Evolutionary conservation across 2,888 invertebrate genomes (phyloP), one percentile per base, ranked within the genome.

Genomic region (Gerris lacustris): DNA sequence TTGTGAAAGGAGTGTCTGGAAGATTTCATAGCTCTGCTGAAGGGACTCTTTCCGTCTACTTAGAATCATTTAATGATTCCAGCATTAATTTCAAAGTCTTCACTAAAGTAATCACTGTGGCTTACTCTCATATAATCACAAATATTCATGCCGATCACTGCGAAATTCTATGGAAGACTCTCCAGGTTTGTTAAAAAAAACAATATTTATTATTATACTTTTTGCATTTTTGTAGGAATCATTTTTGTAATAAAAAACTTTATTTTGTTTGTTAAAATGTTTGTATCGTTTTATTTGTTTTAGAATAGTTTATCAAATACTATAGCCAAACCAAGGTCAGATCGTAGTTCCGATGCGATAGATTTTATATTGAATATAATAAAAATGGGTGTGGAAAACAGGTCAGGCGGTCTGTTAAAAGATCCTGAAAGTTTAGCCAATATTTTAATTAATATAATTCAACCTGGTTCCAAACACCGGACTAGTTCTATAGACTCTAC

Each of bases 1-100:
- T 94, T 71, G 80, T 95, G 66, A 87, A 88, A 78, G 96, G 96
- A 45, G 88, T 93, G 0, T 83, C 87, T 72, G 88, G 89, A 0
- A 89, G 92, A 77, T 91, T 96, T 78, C 95, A 97, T 79, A 94
- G 90, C 74, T 89, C 89, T 76, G 86, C 91, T 0, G 88, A 88
- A 69, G 83, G 85, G 70, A 87, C 92, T 76, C 79, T 95, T 5
- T 85, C 86, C 55, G 79, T 90, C 67, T 82, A 91, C 15, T 82
- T 94, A 5, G 83, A 86, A 72, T 83, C 86, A 62, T 79, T 92
- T 2, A 81, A 63, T 74, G 84, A 86, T 44, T 77, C 80, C 6
- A 78, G 82, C n/a, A 79, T 84, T 64, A 82, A 85, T 68, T 84
- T 86, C 77, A 80, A 83, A 69, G 79, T 85, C 68, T 81, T 88